Evolutionary conservation across 2,113 vertebrate species (phyloP).

Genomic region (Climacteris rufus): DNA sequence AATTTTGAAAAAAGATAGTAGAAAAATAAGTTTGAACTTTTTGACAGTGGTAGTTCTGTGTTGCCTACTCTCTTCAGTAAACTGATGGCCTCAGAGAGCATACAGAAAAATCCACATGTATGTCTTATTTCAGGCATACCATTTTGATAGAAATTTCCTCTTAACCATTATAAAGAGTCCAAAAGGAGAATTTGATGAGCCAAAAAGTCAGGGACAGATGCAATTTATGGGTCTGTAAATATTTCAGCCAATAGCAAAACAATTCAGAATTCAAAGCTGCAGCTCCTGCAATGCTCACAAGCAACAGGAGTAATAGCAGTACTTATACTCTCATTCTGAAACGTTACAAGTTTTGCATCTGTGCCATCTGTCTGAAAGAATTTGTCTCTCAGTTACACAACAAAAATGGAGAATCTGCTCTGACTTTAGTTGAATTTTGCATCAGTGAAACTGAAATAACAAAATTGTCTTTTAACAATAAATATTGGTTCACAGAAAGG

Average conservation of each 20-base stretch:
- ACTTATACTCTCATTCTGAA: not conserved
- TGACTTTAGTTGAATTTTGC: not conserved
- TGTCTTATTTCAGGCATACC: rapidly evolving
- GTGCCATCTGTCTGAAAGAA: not conserved
- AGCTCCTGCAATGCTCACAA: not conserved
- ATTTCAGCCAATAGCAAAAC: not conserved
- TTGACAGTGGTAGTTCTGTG: not conserved
- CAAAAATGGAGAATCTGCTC: not conserved
- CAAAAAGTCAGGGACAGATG: not conserved
- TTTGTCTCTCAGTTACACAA: rapidly evolving
- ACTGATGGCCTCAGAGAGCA: not conserved
- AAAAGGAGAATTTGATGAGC: not conserved
- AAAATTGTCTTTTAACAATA: not conserved
- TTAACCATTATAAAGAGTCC: not conserved
- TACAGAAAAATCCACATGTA: not conserved
- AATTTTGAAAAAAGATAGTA: not conserved
- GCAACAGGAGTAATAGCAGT: not conserved
- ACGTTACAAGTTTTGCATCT: not conserved
- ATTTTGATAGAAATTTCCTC: not conserved
- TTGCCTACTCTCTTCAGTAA: not conserved
- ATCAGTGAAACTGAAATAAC: not conserved
- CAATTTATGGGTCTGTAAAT: not conserved
- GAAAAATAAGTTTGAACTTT: not conserved
- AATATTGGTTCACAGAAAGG: not conserved
- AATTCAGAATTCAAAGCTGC: not conserved